Evolutionary conservation across 1,140 invertebrate species (phyloP).

Genomic region (Eueides isabella): DNA sequence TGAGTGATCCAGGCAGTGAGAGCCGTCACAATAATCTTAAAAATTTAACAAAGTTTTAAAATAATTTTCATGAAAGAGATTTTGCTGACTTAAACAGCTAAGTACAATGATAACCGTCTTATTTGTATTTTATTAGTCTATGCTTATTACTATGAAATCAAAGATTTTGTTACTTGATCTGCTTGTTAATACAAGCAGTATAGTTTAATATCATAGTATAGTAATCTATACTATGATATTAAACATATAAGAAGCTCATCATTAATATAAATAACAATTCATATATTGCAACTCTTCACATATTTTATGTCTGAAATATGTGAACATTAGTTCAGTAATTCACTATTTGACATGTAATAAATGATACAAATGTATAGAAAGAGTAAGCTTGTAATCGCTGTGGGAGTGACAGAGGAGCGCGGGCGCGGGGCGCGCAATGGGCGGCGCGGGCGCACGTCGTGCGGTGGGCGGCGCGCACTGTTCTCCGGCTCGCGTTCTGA

Average conservation of each 20-base stretch:
- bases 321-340: background rate
- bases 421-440: slow-evolving; percentile 42
- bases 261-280: background rate
- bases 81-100: background rate
- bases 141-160: background rate
- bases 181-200: too few species aligned
- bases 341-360: background rate
- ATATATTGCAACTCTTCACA: background rate
- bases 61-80: background rate
- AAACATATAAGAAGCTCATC: background rate
- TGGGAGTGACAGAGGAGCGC: slow-evolving; percentile 50
- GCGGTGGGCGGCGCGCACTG: slow-evolving; percentile 58
- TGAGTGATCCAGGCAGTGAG: slow-evolving; percentile 60
- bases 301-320: background rate
- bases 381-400: slow-evolving; percentile 24
- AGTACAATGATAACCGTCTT: background rate
- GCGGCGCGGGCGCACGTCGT: slow-evolving; percentile 51
- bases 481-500: slow-evolving; percentile 53
- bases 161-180: background rate
- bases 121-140: background rate
- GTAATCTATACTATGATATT: too few species aligned
- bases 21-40: slow-evolving; percentile 8
- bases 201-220: too few species aligned
- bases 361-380: slow-evolving; percentile 5
- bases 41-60: background rate